phyloP scores from a whole-genome alignment of 2,797 vertebrate genomes.

The Halcyon chelicuti region DNA sequence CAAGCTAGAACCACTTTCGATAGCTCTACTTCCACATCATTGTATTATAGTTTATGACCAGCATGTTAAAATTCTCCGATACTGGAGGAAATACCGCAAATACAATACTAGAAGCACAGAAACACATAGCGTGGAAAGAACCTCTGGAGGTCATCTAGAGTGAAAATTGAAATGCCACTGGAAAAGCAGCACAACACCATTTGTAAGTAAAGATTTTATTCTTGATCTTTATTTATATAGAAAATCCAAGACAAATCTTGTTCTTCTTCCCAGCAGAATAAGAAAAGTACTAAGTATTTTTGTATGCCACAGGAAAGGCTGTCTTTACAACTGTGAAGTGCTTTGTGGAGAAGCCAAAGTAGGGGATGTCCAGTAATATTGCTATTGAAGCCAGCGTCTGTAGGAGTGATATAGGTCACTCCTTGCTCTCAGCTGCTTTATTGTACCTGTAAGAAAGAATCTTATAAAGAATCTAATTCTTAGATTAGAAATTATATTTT shows the following conservation, averaged over 20 bases:
- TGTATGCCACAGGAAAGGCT: not conserved
- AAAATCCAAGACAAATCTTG: not conserved
- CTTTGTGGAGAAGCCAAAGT: not conserved
- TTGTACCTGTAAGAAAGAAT: not conserved
- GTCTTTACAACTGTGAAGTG: not conserved
- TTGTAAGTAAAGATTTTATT: constrained; percentile 22
- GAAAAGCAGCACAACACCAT: not conserved
- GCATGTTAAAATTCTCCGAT: not conserved
- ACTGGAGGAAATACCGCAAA: not conserved
- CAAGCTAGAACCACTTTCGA: not conserved
- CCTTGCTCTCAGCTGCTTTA: not conserved
- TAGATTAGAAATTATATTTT: not conserved
- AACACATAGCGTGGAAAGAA: not conserved
- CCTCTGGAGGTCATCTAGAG: not conserved
- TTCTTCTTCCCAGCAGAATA: not conserved
- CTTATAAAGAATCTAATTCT: not conserved
- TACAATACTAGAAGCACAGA: not conserved
- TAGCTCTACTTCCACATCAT: not conserved
- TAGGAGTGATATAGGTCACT: not conserved
- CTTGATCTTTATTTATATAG: constrained; percentile 8
- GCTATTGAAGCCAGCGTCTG: not conserved
- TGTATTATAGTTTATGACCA: not conserved
- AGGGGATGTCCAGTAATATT: not conserved
- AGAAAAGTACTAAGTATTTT: not conserved
- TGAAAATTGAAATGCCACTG: not conserved